Base-by-base conservation (phyloP, 1,140 invertebrate genomes). In the Anastrepha ludens region DNA sequence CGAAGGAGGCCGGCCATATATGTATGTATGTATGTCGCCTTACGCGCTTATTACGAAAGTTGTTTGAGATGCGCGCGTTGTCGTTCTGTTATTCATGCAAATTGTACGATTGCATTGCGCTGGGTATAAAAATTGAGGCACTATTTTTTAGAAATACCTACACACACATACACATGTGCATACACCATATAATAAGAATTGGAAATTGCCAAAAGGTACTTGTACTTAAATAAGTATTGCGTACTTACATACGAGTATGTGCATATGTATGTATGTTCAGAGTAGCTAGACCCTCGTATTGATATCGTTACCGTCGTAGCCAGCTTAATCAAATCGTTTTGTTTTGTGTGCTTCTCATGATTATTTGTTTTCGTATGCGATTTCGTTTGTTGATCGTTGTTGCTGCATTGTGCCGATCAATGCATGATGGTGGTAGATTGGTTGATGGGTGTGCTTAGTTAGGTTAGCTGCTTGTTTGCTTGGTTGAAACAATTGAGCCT, bases 281-380 rank as follows among this genome's bases (percentile, higher is more conserved):
- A 74, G 39, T 74, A 2, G 44, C 6, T 15, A 39, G 2, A 70
- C 2, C 17, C 20, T 20, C 74, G 74, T 81, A 29, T 81, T 81
- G 74, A 81, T 81, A 41, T 74, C 74, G 50, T 55, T 17, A 74
- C 17, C 41, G 39, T 47, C n/a, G 70, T 74, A n/a, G 17, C 70
- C 70, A 41, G 70, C 70, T 13, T 50, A 81, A 81, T 81, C 47
- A 55, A 81, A 81, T 58, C 47, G 74, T 50, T 81, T 50, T 81
- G 44, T 81, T 81, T 81, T 81, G 6, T 81, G n/a, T 58, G 20
- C 8, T 81, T 81, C 74, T 81, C 74, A 47, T 81, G n/a, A 55
- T 81, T 58, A 81, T 55, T 47, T 81, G 41, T 55, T 55, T 81
- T 81, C 47, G 47, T 81, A 81, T 55, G 20, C 47, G 44, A 50